phyloP scores from a whole-genome alignment of 2,113 vertebrate genomes.

The Lepus timidus region DNA sequence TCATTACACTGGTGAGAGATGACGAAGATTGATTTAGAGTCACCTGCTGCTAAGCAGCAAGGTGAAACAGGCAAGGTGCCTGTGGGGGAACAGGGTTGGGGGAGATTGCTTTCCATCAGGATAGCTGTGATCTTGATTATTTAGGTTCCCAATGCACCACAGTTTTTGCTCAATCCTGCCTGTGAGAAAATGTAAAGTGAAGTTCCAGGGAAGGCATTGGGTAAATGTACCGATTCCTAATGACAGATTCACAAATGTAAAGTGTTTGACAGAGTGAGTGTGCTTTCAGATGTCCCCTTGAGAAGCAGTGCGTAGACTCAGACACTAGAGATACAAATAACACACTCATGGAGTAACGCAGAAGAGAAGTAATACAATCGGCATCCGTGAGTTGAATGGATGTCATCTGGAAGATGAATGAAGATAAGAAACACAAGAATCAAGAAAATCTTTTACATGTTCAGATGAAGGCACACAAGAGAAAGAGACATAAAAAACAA shows the following conservation, averaged over 20 bases:
- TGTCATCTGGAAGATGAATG: background rate
- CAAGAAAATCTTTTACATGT: background rate
- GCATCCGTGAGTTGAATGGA: background rate
- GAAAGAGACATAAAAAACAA: background rate
- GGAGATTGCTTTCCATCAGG: fast-evolving
- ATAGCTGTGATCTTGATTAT: background rate
- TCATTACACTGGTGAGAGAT: background rate
- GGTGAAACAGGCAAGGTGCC: no score
- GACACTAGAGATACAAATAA: background rate
- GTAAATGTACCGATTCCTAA: background rate
- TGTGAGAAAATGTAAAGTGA: background rate
- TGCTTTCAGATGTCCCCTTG: background rate
- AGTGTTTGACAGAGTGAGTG: fast-evolving
- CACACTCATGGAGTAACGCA: no score
- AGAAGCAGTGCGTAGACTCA: background rate
- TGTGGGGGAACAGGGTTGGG: fast-evolving
- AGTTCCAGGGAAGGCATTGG: no score
- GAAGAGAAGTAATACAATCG: background rate
- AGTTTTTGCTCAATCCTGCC: background rate
- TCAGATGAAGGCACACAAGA: background rate
- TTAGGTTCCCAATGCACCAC: background rate
- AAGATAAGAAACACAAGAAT: background rate
- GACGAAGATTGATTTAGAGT: background rate
- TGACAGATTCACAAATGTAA: background rate
- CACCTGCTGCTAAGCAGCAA: background rate